Evolutionary conservation across 2,888 invertebrate genomes (phyloP), one percentile per base, ranked within the genome.

Genomic region (Anthrax anthrax): DNA sequence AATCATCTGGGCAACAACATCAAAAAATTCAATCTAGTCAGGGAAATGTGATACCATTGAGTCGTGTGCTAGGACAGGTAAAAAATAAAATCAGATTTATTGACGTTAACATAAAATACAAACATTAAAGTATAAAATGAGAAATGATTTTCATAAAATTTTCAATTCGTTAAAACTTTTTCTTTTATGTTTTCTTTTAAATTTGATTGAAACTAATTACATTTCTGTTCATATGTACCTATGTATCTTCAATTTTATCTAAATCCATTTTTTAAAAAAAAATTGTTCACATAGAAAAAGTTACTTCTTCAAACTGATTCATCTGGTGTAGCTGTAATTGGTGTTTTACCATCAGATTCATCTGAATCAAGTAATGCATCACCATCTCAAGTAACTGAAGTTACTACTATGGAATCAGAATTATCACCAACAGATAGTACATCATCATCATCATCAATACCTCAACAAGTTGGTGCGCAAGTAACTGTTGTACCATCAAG

Each of bases 261-360:
- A 4, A 23, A 6, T 23, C 4, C 23, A 8, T 23, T 6, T 6
- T 23, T 23, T 23, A 42, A 13, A 23, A 41, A 14, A 23, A 23
- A 23, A 23, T 37, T 29, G 32, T 17, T 48, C n/a, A n/a, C n/a
- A 46, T 53, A 67, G 58, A 63, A 64, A 53, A 65, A 65, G 52
- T 51, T 64, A 4, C 53, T 56, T 37, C 56, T 59, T 6, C 61
- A 58, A 50, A 48, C 55, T 18, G 55, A 51, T 36, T 51, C 43
- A 19, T 58, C 60, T 38, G 56, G 56, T 42, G 55, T 67, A 46
- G 59, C 63, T 46, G 59, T 64, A 8, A 59, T 67, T 41, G 60
- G 64, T 47, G 65, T 67, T 38, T 56, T 66, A 46, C 66, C 66
- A 44, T 59, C 67, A 56, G 66, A 67, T 53, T 59, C 60, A 29